Evolutionary conservation across 2,113 vertebrate species (phyloP).

Genomic region (Vombatus ursinus): DNA sequence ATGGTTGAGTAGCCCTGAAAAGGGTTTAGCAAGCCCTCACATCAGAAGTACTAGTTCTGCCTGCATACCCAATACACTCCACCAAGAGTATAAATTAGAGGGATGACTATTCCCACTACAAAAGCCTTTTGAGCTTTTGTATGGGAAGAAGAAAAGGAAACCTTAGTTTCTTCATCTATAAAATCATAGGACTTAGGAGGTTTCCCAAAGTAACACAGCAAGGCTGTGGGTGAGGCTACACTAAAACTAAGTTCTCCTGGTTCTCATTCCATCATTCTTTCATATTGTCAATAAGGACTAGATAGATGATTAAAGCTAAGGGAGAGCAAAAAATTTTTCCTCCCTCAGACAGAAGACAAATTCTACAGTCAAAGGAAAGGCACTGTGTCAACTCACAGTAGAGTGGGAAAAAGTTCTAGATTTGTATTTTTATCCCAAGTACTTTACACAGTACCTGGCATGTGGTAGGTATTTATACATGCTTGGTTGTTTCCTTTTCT

Average conservation of each 20-base stretch:
- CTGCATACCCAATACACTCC: not conserved
- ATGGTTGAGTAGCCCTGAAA: not conserved
- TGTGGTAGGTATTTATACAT: not conserved
- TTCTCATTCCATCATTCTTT: not conserved
- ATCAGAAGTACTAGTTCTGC: not conserved
- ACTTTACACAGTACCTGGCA: not conserved
- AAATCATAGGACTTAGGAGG: not conserved
- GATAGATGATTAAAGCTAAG: not conserved
- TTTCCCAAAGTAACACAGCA: not conserved
- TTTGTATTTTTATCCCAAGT: not conserved
- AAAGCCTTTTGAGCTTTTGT: not conserved
- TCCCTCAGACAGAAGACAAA: not conserved
- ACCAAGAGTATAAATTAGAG: not conserved
- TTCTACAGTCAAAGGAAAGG: not conserved
- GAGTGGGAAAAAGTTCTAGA: not conserved
- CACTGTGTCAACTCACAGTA: not conserved
- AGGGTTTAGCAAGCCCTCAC: not conserved
- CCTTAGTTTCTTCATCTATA: not conserved
- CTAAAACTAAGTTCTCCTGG: not conserved
- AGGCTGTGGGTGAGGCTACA: not conserved
- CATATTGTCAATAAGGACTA: not conserved
- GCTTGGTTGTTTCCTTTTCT: not conserved
- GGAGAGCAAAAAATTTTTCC: not conserved
- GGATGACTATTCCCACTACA: not conserved
- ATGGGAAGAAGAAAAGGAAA: not conserved